phyloP scores from a whole-genome alignment of 2,113 vertebrate species.

The Henicopernis longicauda region DNA sequence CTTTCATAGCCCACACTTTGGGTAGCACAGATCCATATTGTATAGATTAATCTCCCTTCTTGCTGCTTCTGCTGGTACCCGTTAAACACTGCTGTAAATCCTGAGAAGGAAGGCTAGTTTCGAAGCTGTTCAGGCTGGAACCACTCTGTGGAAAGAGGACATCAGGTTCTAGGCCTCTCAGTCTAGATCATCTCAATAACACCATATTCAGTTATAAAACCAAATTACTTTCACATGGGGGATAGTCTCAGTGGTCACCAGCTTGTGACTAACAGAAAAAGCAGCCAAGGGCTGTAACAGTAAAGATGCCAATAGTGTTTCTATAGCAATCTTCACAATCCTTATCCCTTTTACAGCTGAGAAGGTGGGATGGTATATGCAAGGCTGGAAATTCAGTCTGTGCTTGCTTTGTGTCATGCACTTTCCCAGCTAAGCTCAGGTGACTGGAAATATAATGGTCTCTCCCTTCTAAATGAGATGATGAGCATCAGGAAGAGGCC shows the following conservation, averaged over 20 bases:
- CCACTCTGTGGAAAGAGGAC: background rate
- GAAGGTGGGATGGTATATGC: background rate
- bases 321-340: background rate
- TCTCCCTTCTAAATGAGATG: background rate
- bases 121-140: background rate
- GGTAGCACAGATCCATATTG: rapidly evolving
- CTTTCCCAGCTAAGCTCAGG: background rate
- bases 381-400: background rate
- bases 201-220: background rate
- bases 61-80: background rate
- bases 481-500: background rate
- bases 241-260: background rate
- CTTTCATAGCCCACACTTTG: background rate
- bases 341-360: background rate
- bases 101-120: background rate
- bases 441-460: background rate
- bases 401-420: background rate
- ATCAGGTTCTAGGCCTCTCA: background rate
- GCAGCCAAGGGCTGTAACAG: background rate
- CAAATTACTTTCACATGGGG: background rate
- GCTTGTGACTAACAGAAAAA: background rate
- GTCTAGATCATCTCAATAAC: background rate
- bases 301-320: background rate
- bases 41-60: background rate
- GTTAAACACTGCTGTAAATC: background rate